Evolutionary conservation across 2,797 vertebrate species (phyloP).

Genomic region (Coccyzus lansbergi): DNA sequence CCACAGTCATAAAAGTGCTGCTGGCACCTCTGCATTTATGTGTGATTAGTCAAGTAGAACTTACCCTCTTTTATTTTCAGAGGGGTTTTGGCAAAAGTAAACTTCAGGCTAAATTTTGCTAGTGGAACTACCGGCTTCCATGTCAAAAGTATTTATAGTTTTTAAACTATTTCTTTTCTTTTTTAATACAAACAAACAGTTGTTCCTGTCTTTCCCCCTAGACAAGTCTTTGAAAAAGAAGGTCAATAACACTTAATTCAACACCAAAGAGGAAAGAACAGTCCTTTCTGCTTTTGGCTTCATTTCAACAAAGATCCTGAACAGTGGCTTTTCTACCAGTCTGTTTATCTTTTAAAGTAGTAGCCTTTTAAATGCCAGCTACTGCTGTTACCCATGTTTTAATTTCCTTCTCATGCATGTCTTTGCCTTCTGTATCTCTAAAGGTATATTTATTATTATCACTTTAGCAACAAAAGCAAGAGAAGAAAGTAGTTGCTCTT

Average conservation of each 20-base stretch:
- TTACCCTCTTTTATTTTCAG: not conserved
- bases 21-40: constrained; percentile 19
- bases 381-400: not conserved
- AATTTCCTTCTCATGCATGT: not conserved
- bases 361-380: not conserved
- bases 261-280: not conserved
- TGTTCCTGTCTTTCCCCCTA: not conserved
- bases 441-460: not conserved
- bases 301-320: not conserved
- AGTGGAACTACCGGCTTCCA: not conserved
- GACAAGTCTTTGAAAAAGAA: not conserved
- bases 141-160: not conserved
- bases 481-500: not conserved
- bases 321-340: not conserved
- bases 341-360: not conserved
- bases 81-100: not conserved
- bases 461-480: not conserved
- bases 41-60: constrained; percentile 24
- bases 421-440: not conserved
- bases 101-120: not conserved
- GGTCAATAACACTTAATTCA: not conserved
- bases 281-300: not conserved
- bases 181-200: not conserved
- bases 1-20: not conserved
- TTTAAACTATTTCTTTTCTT: not conserved